A percentile compares a stretch with the other conserved stretches of the same genome.
Conservation (phyloP, 2,113 vertebrate genomes). For the Zosterops japonicus region DNA sequence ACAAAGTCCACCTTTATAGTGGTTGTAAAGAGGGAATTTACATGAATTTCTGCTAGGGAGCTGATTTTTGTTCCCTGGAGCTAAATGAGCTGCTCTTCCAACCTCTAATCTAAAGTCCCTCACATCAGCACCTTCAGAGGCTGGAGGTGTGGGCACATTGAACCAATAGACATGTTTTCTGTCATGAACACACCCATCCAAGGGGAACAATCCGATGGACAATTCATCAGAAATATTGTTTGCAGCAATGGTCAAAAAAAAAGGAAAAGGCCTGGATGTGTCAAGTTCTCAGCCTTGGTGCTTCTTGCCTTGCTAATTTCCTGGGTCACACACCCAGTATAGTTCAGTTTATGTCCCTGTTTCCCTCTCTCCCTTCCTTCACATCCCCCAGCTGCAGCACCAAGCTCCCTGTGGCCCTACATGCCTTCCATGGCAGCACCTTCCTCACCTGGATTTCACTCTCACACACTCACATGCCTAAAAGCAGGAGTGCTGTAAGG, state of each 20-base stretch:
- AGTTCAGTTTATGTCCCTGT: neutral
- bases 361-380: neutral
- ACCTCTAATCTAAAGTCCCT: neutral
- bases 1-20: neutral
- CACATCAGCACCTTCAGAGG: neutral
- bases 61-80: neutral
- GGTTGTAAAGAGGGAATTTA: neutral
- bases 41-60: neutral
- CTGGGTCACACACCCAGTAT: neutral
- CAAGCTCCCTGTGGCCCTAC: neutral
- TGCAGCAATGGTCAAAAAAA: neutral
- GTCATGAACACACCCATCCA: neutral
- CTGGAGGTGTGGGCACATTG: neutral
- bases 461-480: neutral
- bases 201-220: neutral
- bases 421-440: fast-evolving
- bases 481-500: neutral
- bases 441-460: neutral
- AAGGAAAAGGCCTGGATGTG: too few relatives aligned
- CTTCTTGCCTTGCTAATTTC: neutral
- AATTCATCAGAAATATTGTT: neutral
- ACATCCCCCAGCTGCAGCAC: neutral
- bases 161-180: neutral
- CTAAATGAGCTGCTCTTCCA: neutral
- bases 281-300: neutral